Percentiles rank a stretch among this genome's conserved stretches.
Conservation (phyloP, 1,140 invertebrate genomes). For the Pseudomyrmex cubaensis region DNA sequence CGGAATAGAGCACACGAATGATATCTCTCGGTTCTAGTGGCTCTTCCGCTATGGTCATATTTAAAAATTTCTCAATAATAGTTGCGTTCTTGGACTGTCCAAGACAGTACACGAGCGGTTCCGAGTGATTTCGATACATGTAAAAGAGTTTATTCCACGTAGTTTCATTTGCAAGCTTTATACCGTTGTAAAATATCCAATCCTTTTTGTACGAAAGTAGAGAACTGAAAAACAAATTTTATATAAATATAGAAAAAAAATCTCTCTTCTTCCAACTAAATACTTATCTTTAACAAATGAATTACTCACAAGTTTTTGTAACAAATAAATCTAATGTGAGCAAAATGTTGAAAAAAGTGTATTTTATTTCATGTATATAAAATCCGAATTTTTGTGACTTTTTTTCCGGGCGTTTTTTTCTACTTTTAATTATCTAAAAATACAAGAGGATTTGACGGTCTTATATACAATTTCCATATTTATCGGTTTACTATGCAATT, state of each 20-base stretch:
- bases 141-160: constrained; percentile 31
- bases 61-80: constrained; percentile 38
- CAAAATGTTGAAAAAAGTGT: too few relatives aligned
- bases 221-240: constrained; percentile 24
- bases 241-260: background rate
- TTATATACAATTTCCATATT: too few relatives aligned
- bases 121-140: background rate
- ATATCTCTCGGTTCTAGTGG: background rate
- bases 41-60: constrained; percentile 27
- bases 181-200: constrained; percentile 36
- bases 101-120: background rate
- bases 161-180: constrained; percentile 35
- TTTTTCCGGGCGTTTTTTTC: too few relatives aligned
- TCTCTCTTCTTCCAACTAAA: too few relatives aligned
- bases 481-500: too few relatives aligned
- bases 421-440: too few relatives aligned
- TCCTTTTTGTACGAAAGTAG: background rate
- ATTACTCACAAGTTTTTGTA: background rate
- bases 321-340: too few relatives aligned
- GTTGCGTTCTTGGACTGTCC: background rate
- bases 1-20: constrained; percentile 1
- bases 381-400: background rate
- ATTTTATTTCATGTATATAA: background rate
- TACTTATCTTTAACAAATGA: background rate
- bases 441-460: too few relatives aligned